phyloP scores from a whole-genome alignment of 2,797 vertebrate genomes.

The Anniella stebbinsi region DNA sequence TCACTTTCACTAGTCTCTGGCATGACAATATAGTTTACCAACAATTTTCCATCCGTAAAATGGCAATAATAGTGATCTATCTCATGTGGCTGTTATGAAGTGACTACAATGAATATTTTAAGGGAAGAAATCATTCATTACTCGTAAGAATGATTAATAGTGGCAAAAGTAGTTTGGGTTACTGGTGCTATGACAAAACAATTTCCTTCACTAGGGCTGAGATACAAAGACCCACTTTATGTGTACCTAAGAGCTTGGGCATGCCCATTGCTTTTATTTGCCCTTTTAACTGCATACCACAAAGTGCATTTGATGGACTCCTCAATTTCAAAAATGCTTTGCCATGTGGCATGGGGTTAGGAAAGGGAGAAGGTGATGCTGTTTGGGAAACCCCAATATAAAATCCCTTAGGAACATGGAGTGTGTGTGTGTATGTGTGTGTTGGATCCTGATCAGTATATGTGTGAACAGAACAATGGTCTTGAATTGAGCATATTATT shows the following conservation, averaged over 20 bases:
- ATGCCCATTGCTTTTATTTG: neutral
- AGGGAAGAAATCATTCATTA: neutral
- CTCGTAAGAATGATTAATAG: neutral
- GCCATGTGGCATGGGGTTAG: neutral
- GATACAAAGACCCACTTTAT: too few species aligned
- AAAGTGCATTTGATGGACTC: neutral
- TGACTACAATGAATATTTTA: neutral
- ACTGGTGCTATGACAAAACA: too few species aligned
- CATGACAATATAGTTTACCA: neutral
- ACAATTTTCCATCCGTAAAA: neutral
- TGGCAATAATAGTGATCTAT: neutral
- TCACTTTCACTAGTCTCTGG: neutral
- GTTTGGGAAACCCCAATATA: neutral
- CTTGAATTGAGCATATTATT: neutral
- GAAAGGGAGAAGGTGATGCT: neutral
- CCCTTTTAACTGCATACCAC: neutral
- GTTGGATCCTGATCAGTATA: too few species aligned
- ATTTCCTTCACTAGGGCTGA: too few species aligned
- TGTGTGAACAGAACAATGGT: neutral
- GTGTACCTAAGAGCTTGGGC: too few species aligned
- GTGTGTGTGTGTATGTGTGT: too few species aligned
- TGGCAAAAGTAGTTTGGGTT: neutral
- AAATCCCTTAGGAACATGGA: neutral
- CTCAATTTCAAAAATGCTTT: neutral
- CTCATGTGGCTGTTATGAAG: neutral